Evolutionary conservation across 2,888 invertebrate genomes (phyloP), one percentile per base, ranked within the genome.

Genomic region (Dendrolimus pini): DNA sequence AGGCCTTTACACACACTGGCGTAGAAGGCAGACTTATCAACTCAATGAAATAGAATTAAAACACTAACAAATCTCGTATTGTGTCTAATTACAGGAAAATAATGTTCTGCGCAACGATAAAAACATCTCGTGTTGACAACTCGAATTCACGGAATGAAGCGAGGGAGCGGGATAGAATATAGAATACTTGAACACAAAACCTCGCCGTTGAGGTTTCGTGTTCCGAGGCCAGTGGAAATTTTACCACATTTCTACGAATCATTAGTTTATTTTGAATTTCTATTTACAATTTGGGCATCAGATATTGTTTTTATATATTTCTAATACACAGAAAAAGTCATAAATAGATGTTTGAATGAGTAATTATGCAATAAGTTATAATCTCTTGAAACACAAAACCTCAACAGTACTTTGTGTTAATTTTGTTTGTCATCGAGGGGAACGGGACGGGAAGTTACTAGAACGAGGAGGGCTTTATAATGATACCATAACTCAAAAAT

Each of bases 1-100:
- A 88, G 82, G 93, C 96, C 96, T 96, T 96, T 96, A 96, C 95
- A 95, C 96, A 91, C 96, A 96, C 96, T 96, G 96, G 96, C 92
- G 94, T 92, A 96, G 96, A 96, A 96, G 96, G 95, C 94, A 47
- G 91, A 93, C 92, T 85, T 82, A 80, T 78, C 77, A 80, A 79
- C 74, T 68, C 63, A 75, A 77, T 79, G 74, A 78, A 74, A 74
- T 79, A 75, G 74, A 68, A 69, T 47, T 71, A 74, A 78, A 76
- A 79, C 75, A 78, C 75, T 65, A 67, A 72, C 74, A 77, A 76
- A 74, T 73, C 72, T 69, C 69, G 68, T 69, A 69, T 70, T 77
- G 69, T 73, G 71, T 83, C 70, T 70, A 81, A 78, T 81, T 82
- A 77, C 65, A 79, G 73, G 70, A 81, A 83, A 83, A 82, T 80